These are phyloP conservation scores for Trichacis sp. DNA, from an alignment of 2,888 invertebrate species.

Conservation along the genomic window DNA sequence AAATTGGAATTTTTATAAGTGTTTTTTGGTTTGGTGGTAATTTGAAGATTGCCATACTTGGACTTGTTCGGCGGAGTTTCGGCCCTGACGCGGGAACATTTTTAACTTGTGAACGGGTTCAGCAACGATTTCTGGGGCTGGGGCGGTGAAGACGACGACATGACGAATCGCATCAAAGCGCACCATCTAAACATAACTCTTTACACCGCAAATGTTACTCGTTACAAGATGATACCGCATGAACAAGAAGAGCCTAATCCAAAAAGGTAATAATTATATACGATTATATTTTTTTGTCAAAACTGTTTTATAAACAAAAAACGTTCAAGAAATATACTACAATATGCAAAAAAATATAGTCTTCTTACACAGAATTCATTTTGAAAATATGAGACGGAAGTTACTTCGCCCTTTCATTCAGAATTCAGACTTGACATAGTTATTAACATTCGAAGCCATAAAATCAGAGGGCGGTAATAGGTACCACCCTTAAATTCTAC, in stretches of 20 bases:
- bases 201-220: constrained; percentile 91
- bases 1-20: too few species aligned
- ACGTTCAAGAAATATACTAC: background rate
- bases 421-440: too few species aligned
- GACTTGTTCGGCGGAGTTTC: constrained; percentile 95
- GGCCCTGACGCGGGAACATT: constrained; percentile 89
- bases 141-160: constrained; percentile 98
- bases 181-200: constrained; percentile 90
- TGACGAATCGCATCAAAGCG: constrained; percentile 82
- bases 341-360: too few species aligned
- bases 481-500: too few species aligned
- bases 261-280: constrained; percentile 85
- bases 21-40: too few species aligned
- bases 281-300: background rate
- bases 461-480: too few species aligned
- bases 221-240: constrained; percentile 97
- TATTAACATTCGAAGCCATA: too few species aligned
- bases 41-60: constrained; percentile 85
- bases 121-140: constrained; percentile 97
- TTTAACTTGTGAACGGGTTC: constrained; percentile 90
- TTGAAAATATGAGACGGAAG: too few species aligned
- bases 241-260: constrained; percentile 91
- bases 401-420: too few species aligned
- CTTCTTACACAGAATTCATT: too few species aligned
- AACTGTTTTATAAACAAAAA: constrained; percentile 2